These are phyloP conservation scores for Diceros bicornis DNA, from an alignment of 2,797 vertebrate genomes.

Conservation along the genomic window DNA sequence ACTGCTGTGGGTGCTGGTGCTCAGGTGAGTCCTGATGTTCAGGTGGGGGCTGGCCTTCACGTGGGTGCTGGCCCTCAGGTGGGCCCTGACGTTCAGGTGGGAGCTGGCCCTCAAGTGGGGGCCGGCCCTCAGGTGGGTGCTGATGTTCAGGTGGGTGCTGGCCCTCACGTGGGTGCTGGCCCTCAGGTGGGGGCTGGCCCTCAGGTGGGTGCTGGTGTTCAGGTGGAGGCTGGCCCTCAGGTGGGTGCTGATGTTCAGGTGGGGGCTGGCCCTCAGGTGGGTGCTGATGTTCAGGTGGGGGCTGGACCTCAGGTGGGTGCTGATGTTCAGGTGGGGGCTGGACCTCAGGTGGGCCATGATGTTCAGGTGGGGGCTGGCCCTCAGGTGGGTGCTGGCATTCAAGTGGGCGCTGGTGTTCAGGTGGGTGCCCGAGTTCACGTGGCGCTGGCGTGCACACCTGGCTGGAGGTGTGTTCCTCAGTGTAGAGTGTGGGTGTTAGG, in stretches of 20 bases:
- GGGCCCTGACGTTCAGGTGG: neutral
- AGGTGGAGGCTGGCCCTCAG: neutral
- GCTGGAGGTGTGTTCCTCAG: neutral
- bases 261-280: too few relatives aligned
- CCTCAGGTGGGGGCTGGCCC: neutral
- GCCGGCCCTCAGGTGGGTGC: too few relatives aligned
- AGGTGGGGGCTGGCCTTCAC: neutral
- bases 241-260: too few relatives aligned
- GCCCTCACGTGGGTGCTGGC: too few relatives aligned
- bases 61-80: neutral
- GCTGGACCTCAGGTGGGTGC: neutral
- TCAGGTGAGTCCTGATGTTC: neutral
- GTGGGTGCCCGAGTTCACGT: neutral
- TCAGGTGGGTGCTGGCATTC: neutral
- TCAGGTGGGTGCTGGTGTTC: neutral
- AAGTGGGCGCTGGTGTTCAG: neutral
- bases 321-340: neutral
- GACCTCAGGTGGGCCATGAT: neutral
- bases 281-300: neutral
- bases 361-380: neutral
- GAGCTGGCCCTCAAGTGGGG: neutral
- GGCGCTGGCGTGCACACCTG: accelerated
- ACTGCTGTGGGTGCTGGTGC: accelerated
- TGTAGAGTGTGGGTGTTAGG: neutral
- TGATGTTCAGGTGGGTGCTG: too few relatives aligned